A percentile compares a stretch with the other conserved stretches of the same genome.
These are phyloP conservation scores for Danaus melanippus DNA, from an alignment of 1,140 invertebrate genomes.

Conservation along the genomic window DNA sequence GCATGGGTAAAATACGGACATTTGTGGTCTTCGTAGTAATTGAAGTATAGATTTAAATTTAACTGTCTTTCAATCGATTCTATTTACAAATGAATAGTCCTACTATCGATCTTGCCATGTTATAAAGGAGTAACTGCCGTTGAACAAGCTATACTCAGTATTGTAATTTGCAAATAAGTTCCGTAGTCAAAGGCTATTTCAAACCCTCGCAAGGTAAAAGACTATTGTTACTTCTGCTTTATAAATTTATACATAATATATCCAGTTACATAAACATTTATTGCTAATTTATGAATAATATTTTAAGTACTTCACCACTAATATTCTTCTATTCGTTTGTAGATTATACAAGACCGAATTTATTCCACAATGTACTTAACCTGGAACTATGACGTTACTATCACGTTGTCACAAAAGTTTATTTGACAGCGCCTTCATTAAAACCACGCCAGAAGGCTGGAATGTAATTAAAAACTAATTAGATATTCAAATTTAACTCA, in stretches of 20 bases:
- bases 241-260: too few species aligned
- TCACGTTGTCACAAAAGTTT: slow-evolving; percentile 26
- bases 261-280: too few species aligned
- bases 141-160: slow-evolving; percentile 11
- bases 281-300: too few species aligned
- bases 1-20: too few species aligned
- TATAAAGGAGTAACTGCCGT: slow-evolving; percentile 7
- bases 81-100: too few species aligned
- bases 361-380: too few species aligned
- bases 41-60: not conserved
- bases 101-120: not conserved
- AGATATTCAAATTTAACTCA: slow-evolving; percentile 27
- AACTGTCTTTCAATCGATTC: not conserved
- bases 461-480: slow-evolving; percentile 34
- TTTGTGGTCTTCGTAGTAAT: not conserved
- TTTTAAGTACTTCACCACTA: too few species aligned
- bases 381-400: slow-evolving; percentile 8
- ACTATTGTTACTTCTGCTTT: too few species aligned
- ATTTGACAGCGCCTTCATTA: slow-evolving; percentile 31
- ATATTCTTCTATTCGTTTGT: too few species aligned
- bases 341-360: too few species aligned
- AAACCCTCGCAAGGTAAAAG: too few species aligned
- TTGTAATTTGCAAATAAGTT: slow-evolving; percentile 25
- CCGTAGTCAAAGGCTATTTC: slow-evolving; percentile 22
- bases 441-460: slow-evolving; percentile 23